Percentiles rank a stretch among this genome's conserved stretches.
These are phyloP conservation scores for Onychostoma macrolepis DNA, from an alignment of 2,113 vertebrate species.

Conservation along the genomic window DNA sequence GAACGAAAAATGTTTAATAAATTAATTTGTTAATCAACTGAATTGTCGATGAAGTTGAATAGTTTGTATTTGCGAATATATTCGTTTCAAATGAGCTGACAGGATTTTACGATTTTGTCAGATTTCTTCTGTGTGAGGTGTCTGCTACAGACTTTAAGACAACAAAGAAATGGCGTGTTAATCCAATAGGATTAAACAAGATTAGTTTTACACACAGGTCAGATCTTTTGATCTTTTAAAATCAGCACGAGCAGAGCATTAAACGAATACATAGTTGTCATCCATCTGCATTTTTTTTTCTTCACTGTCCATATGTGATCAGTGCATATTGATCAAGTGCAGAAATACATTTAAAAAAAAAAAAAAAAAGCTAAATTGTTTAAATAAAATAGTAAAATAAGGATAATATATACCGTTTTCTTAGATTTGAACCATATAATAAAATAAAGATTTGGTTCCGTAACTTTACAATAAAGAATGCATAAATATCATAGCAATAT, in stretches of 20 bases:
- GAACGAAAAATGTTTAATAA: neutral
- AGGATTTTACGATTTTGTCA: constrained; percentile 34
- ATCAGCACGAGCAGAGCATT: constrained; percentile 6
- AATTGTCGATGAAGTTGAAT: neutral
- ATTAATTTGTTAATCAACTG: neutral
- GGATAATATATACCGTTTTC: neutral
- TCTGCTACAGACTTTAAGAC: constrained; percentile 30
- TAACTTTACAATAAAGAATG: neutral
- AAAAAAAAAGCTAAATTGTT: too few relatives aligned
- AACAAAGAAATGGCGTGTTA: constrained; percentile 48
- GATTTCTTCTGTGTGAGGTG: constrained; percentile 22
- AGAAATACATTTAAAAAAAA: neutral
- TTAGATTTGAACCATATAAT: neutral
- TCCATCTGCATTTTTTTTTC: neutral
- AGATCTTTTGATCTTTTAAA: constrained; percentile 41
- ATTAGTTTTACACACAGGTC: constrained; percentile 48
- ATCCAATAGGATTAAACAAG: constrained; percentile 57
- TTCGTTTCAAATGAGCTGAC: constrained; percentile 3
- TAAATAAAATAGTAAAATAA: neutral
- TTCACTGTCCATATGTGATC: neutral
- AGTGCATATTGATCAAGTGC: neutral
- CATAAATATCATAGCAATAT: neutral
- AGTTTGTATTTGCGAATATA: neutral
- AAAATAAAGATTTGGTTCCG: neutral
- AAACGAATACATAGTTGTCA: neutral